These are phyloP conservation scores for Ophthalmolycus amberensis DNA, from an alignment of 2,113 vertebrate species.

Conservation along the genomic window DNA sequence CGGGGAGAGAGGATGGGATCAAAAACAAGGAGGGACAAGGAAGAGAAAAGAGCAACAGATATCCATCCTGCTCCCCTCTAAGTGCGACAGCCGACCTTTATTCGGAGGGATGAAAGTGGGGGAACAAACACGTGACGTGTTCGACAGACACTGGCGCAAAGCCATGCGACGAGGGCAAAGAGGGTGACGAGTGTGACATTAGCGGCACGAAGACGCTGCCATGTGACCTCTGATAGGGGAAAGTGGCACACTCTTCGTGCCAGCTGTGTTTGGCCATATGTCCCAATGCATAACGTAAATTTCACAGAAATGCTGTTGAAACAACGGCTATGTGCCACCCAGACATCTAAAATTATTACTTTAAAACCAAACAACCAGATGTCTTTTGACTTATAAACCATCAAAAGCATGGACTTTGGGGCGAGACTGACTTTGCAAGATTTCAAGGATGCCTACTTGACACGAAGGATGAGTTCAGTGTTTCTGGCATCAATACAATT, in stretches of 20 bases:
- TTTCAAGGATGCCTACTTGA: not conserved
- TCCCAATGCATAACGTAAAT: not conserved
- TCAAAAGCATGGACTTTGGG: not conserved
- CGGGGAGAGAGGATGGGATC: not conserved
- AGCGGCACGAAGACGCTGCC: slow-evolving; percentile 30
- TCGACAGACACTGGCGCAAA: slow-evolving; percentile 24
- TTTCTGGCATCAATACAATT: not conserved
- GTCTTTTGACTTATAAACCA: not conserved
- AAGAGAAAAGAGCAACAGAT: slow-evolving; percentile 29
- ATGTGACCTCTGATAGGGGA: slow-evolving; percentile 61
- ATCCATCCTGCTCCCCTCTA: not conserved
- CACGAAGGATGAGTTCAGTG: not conserved
- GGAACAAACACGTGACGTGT: slow-evolving; percentile 36
- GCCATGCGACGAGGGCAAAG: slow-evolving; percentile 31
- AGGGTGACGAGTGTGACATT: slow-evolving; percentile 52
- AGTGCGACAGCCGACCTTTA: slow-evolving; percentile 52
- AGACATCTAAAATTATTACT: not conserved
- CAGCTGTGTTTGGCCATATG: slow-evolving; percentile 35
- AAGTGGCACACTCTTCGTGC: slow-evolving; percentile 23
- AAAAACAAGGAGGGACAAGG: not conserved
- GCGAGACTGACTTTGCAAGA: not conserved
- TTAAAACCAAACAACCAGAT: not conserved
- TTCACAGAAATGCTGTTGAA: not conserved
- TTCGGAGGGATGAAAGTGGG: slow-evolving; percentile 28
- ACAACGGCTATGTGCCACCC: too few relatives aligned